Evolutionary conservation across 2,797 vertebrate genomes (phyloP), one percentile per base, ranked within the genome.

Genomic region (Lagodon rhomboides): DNA sequence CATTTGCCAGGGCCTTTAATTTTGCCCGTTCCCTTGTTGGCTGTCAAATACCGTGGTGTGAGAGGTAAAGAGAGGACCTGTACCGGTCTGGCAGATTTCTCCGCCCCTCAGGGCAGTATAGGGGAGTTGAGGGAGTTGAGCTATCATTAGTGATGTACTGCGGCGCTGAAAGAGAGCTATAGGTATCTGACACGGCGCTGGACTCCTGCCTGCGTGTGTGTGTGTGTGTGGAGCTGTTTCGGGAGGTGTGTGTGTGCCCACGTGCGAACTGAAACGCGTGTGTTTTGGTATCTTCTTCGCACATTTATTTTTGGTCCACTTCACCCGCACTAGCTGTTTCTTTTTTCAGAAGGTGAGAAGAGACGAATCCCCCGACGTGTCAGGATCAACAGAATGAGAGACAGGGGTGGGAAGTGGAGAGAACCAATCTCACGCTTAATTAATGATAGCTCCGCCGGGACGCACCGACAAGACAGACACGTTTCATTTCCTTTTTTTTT

Each of bases 381-480:
- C 66, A 51, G 85, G 83, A 87, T 90, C 84, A 86, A 78, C 77
- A 63, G 77, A 82, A 81, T 51, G 68, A 84, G 80, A 72, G 77
- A 62, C 68, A 25, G 79, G 67, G 79, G 55, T 58, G 82, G 77
- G 85, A 75, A 81, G 77, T 69, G 76, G 82, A 85, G 82, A 80
- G 84, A 93, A 87, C 78, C 91, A 92, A 92, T 93, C 87, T 93
- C 91, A 93, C 79, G 71, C 85, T 94, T 94, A 94, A 94, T 95
- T 94, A 94, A 92, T 92, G 86, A 90, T 69, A 20, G 82, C 85
- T 91, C 91, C 60, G 0, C 54, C 11, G 84, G 85, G 90, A 89
- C 53, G 6, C 18, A 25, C 20, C 22, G 8, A 79, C 59, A 77
- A 41, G 53, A 80, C 69, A 65, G 79, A 87, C 85, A 75, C 47